A percentile compares a stretch with the other conserved stretches of the same genome.
phyloP scores from a whole-genome alignment of 35 echinoderm and acorn worm genomes.

The Stichopus chloronotus region DNA sequence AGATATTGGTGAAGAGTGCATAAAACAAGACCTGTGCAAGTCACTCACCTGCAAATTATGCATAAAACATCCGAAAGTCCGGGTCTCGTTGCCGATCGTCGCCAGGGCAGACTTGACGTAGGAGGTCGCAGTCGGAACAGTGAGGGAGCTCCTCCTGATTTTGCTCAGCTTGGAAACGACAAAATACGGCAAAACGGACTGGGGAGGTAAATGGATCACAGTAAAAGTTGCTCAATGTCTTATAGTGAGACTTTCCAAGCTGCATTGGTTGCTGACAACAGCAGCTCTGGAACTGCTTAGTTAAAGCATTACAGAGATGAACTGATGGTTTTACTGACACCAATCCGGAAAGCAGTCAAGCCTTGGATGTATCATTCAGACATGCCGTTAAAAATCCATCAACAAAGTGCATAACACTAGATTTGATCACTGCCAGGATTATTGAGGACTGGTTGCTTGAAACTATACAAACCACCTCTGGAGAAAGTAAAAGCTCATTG shows the following conservation, averaged over 20 bases:
- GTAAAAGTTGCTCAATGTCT: neutral
- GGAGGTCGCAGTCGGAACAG: slow-evolving; percentile 64
- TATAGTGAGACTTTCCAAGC: neutral
- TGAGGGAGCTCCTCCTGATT: slow-evolving; percentile 56
- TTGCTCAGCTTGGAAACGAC: slow-evolving; percentile 89
- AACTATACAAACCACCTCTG: too few relatives aligned
- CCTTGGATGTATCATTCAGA: too few relatives aligned
- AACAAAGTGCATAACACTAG: too few relatives aligned
- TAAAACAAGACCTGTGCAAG: too few relatives aligned
- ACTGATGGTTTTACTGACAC: neutral
- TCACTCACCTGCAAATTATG: neutral
- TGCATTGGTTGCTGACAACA: neutral
- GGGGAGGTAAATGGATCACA: neutral
- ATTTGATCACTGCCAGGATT: too few relatives aligned
- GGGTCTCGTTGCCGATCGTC: slow-evolving; percentile 65
- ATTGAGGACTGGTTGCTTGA: too few relatives aligned
- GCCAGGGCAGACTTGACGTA: slow-evolving; percentile 76
- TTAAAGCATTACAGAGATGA: neutral
- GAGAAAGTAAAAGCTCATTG: too few relatives aligned
- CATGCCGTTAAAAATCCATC: too few relatives aligned
- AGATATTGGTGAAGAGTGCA: too few relatives aligned
- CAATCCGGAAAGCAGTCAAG: too few relatives aligned
- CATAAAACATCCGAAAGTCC: slow-evolving; percentile 73
- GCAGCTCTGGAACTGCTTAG: too few relatives aligned
- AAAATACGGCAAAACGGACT: slow-evolving; percentile 92